Evolutionary conservation across 2,888 invertebrate species (phyloP).

Genomic region (Diaprepes abbreviatus): DNA sequence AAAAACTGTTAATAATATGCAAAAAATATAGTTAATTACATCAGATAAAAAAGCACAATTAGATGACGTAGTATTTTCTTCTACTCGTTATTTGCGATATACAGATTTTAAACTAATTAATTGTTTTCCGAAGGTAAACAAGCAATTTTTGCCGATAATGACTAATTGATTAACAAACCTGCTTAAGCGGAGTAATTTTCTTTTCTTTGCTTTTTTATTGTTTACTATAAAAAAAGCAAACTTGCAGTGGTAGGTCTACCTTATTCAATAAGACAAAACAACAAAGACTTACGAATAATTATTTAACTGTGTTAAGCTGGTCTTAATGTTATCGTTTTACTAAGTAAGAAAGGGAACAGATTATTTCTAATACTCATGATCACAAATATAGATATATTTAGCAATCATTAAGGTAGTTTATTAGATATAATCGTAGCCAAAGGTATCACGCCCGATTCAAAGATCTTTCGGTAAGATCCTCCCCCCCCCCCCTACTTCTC

Average conservation of each 20-base stretch:
- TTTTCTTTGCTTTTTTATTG: constrained; percentile 33
- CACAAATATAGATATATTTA: too few species aligned
- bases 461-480: too few species aligned
- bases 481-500: too few species aligned
- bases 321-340: too few species aligned
- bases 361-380: too few species aligned
- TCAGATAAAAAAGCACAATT: background rate
- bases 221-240: constrained; percentile 5
- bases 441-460: too few species aligned
- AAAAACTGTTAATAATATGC: background rate
- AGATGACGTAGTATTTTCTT: constrained; percentile 4
- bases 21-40: background rate
- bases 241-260: constrained; percentile 7
- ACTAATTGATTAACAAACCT: constrained; percentile 43
- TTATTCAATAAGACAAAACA: background rate
- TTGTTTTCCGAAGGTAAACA: constrained; percentile 30
- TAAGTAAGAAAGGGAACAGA: too few species aligned
- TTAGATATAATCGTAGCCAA: too few species aligned
- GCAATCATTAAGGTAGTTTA: too few species aligned
- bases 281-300: background rate
- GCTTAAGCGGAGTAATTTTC: constrained; percentile 36
- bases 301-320: too few species aligned
- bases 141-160: constrained; percentile 38
- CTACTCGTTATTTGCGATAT: constrained; percentile 22
- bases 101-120: constrained; percentile 36